Percentiles rank a stretch among this genome's conserved stretches.
Evolutionary conservation across 2,113 vertebrate genomes (phyloP).

Genomic region (Tragelaphus buxtoni): DNA sequence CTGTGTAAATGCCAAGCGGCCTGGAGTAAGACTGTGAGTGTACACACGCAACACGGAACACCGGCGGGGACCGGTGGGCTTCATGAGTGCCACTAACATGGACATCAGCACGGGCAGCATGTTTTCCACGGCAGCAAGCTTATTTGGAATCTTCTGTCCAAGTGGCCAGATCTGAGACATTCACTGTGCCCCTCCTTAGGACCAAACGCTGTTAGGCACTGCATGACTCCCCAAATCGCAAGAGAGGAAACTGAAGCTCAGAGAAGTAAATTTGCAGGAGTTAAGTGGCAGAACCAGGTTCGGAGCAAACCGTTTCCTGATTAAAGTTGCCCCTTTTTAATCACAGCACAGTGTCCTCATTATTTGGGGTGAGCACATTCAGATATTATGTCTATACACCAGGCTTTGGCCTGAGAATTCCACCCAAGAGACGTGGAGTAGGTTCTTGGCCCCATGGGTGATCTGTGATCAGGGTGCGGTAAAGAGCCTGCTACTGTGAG

Average conservation of each 20-base stretch:
- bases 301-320: background rate
- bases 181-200: background rate
- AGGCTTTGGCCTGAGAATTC: background rate
- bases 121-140: background rate
- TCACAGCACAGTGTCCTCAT: background rate
- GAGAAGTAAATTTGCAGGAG: background rate
- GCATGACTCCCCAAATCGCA: background rate
- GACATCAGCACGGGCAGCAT: background rate
- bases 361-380: background rate
- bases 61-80: accelerated
- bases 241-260: background rate
- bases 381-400: background rate
- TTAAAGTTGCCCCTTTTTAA: background rate
- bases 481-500: background rate
- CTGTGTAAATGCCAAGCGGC: accelerated
- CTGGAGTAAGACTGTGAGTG: background rate
- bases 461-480: background rate
- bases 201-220: background rate
- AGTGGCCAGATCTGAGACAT: background rate
- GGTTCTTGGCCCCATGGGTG: background rate
- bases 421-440: background rate
- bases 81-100: background rate
- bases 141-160: background rate
- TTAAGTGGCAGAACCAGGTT: background rate
- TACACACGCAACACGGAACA: background rate